Evolutionary conservation across 2,888 invertebrate species (phyloP).

Genomic region (Sphecodes monilicornis): DNA sequence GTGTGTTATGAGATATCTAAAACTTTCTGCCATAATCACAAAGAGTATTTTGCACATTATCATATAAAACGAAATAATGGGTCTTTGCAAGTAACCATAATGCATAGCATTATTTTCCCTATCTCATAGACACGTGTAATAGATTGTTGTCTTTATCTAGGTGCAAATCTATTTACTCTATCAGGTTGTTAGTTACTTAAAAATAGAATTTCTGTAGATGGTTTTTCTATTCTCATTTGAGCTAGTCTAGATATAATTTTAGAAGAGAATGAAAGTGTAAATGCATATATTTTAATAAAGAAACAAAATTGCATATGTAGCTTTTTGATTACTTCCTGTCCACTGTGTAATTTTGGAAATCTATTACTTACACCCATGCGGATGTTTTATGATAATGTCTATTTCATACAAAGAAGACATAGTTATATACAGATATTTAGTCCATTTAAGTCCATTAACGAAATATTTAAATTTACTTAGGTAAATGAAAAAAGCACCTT

Average conservation of each 20-base stretch:
- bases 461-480: background rate
- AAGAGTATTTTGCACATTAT: slow-evolving; percentile 16
- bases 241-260: background rate
- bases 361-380: background rate
- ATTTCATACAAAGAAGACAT: background rate
- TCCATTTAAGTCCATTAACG: background rate
- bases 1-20: slow-evolving; percentile 33
- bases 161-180: slow-evolving; percentile 6
- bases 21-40: background rate
- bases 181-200: background rate
- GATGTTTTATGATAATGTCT: background rate
- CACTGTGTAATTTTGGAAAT: background rate
- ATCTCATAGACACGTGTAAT: slow-evolving; percentile 11
- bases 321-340: background rate
- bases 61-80: slow-evolving; percentile 36
- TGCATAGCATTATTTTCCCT: slow-evolving; percentile 12
- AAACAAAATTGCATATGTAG: background rate
- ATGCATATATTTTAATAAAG: background rate
- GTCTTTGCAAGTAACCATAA: slow-evolving; percentile 6
- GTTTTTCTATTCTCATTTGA: background rate
- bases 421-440: background rate
- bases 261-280: background rate
- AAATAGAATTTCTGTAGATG: background rate
- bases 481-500: background rate
- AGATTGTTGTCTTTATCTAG: background rate